Percentiles rank a stretch among this genome's conserved stretches.
These are phyloP conservation scores for Gopherus evgoodei DNA, from an alignment of 2,113 vertebrate genomes.

Conservation along the genomic window DNA sequence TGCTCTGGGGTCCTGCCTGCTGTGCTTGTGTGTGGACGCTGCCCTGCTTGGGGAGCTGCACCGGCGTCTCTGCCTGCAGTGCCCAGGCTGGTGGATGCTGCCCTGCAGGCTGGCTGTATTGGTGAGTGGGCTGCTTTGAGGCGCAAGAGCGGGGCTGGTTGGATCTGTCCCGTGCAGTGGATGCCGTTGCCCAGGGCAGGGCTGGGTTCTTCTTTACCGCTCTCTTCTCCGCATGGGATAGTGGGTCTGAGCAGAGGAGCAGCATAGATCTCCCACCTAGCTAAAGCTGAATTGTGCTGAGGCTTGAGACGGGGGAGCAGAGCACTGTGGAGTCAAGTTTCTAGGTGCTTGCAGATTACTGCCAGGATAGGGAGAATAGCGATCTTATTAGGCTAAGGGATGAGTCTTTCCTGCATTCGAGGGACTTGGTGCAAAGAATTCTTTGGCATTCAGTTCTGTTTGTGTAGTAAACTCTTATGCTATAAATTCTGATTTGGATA, in stretches of 20 bases:
- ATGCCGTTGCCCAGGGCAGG: background rate
- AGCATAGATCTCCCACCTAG: rapidly evolving
- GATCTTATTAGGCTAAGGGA: rapidly evolving
- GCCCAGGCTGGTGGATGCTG: rapidly evolving
- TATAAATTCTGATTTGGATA: rapidly evolving
- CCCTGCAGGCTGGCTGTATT: too few relatives aligned
- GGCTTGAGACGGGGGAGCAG: rapidly evolving
- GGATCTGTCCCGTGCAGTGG: background rate
- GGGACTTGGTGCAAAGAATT: background rate
- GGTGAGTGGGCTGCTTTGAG: too few relatives aligned
- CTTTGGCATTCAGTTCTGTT: rapidly evolving
- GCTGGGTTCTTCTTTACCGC: background rate
- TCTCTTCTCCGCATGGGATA: background rate
- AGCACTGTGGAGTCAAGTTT: background rate
- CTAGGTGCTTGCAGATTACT: background rate
- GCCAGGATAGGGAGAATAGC: background rate
- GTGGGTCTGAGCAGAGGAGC: too few relatives aligned
- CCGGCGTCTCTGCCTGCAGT: rapidly evolving
- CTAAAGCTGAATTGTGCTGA: rapidly evolving
- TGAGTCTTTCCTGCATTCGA: background rate
- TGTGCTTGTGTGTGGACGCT: background rate
- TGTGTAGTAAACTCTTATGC: rapidly evolving
- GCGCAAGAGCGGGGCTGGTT: background rate
- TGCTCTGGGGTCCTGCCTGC: background rate
- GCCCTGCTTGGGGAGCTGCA: rapidly evolving